Base-by-base conservation (phyloP, 2,797 vertebrate genomes). In the Gymnopithys bicolor region DNA sequence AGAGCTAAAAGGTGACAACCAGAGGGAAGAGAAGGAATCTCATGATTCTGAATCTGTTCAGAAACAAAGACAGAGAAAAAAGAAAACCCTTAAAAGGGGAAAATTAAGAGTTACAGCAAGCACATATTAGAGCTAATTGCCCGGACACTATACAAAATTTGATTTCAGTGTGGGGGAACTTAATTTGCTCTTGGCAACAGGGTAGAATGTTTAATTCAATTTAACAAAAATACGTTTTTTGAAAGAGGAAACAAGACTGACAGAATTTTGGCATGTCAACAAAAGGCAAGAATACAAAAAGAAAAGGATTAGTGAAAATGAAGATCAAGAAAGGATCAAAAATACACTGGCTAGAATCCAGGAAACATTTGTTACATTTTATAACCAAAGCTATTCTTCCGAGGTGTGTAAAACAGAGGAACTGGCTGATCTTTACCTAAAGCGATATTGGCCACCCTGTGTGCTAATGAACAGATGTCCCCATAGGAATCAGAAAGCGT, bases 281-380 rank as follows among this genome's bases (percentile, higher is more conserved):
- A 98, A 97, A 98, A 98, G 95, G 84, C 97, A 97, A 97, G 96
- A 96, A 97, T 94, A 98, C 92, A 98, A 97, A 98, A 97, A 97
- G 97, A 97, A 95, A 97, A 96, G 97, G 97, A 98, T 98, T 98
- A 98, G 98, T 95, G 94, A 96, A 98, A 98, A 98, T 95, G 96
- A 97, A 98, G 98, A 98, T 98, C 96, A 98, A 98, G 97, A 97
- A 96, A 96, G 96, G 96, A 98, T 98, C 93, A 97, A 97, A 98
- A 98, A 96, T 97, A 97, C 92, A 95, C 94, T 98, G 98, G 97
- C 97, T 91, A 84, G 73, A 81, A 62, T 74, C 97, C 97, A 98
- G 97, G 96, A 98, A 98, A 97, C 97, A 97, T 96, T 98, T 97
- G 97, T 96, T 98, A 97, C 91, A 94, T 97, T 98, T 98, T 95